These are phyloP conservation scores for Dolichoris vasculosae DNA, from an alignment of 1,140 invertebrate species.

Conservation along the genomic window DNA sequence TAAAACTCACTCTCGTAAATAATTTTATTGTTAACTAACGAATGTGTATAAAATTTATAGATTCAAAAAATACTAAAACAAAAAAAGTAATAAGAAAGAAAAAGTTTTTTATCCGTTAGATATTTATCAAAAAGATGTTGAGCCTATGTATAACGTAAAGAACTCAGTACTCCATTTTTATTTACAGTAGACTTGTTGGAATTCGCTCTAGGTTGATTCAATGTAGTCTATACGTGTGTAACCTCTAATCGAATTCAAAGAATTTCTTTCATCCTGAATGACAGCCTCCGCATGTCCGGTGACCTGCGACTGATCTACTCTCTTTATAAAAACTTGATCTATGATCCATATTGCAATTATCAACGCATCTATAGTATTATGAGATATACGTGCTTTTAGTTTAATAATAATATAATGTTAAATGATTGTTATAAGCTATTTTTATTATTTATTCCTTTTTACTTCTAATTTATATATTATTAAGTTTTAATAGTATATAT, in stretches of 20 bases:
- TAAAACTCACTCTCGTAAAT: background rate
- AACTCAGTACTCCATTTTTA: background rate
- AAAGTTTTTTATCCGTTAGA: background rate
- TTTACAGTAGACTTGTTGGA: background rate
- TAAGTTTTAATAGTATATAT: too few species aligned
- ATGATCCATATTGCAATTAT: background rate
- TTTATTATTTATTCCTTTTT: too few species aligned
- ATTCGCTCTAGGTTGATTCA: background rate
- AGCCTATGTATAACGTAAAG: background rate
- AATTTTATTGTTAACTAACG: background rate
- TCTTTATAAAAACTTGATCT: conserved; percentile 27
- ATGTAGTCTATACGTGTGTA: background rate
- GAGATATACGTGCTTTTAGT: too few species aligned
- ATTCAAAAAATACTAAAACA: background rate
- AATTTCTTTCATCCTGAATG: conserved; percentile 60
- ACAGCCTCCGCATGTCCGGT: conserved; percentile 50
- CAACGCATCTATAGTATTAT: background rate
- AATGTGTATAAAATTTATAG: background rate
- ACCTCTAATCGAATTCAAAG: conserved; percentile 52
- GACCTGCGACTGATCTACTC: conserved; percentile 58
- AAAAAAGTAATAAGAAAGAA: background rate
- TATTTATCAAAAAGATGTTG: background rate
- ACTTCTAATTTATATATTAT: too few species aligned
- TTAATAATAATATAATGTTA: too few species aligned
- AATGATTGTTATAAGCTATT: too few species aligned